Evolutionary conservation across 2,888 invertebrate species (phyloP), one percentile per base, ranked within the genome.

Genomic region (Ptychoptera albimana): DNA sequence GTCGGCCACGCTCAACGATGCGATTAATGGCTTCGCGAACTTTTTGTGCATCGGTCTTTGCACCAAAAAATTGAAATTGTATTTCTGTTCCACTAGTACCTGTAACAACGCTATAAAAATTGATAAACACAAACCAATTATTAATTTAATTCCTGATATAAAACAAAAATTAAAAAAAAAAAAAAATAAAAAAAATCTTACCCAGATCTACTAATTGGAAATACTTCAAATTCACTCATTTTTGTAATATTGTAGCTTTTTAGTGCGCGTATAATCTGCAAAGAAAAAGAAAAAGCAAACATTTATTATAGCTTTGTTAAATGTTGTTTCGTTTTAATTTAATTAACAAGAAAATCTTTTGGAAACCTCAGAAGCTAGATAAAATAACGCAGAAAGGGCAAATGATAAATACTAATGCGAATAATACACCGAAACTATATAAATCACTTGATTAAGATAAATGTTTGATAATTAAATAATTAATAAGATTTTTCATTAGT

Each of bases 231-330:
- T 52, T 77, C 74, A 53, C 78, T 69, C 52, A 79, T 76, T 57
- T 75, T 77, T 12, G 78, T 74, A 44, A 81, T 74, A 59, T 79
- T 79, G 45, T 75, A 74, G 50, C 72, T 71, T 57, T 69, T 73
- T 52, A 81, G 64, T 54, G 79, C 76, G 51, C 70, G 73, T 38
- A 73, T 70, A 51, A 82, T 70, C 81, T 82, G 71, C 49, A 71
- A 69, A 53, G 46, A 53, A 54, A 51, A 46, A 49, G 48, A 49
- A 50, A 23, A 5, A 23, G 7, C 7, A 5, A 23, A 5, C 7
- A 23, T 23, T 23, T 23, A 3, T 5, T 23, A 23, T 23, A 5
- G 23, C 7, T 23, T 23, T 5, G 7, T 23, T 23, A 23, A 23
- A 5, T 23, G 23, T 23, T 23, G 3, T 23, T 23, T 23, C 7